Percentiles rank a stretch among this genome's conserved stretches.
phyloP scores from a whole-genome alignment of 2,797 vertebrate genomes.

The Lacerta agilis region DNA sequence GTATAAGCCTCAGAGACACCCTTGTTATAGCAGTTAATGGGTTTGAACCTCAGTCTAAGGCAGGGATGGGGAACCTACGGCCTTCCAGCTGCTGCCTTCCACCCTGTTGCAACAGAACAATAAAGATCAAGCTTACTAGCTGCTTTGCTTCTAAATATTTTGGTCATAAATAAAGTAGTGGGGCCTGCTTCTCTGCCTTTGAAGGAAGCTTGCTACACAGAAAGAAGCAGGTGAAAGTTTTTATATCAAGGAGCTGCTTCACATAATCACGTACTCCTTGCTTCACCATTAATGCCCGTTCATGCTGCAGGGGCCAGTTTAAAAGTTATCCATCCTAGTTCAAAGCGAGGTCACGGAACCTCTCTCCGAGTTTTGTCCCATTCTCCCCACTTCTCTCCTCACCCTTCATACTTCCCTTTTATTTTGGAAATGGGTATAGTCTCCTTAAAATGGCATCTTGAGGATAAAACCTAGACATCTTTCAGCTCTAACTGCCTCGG shows the following conservation, averaged over 20 bases:
- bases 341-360: not conserved
- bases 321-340: too few relatives aligned
- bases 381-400: not conserved
- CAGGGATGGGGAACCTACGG: too few relatives aligned
- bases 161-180: not conserved
- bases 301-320: too few relatives aligned
- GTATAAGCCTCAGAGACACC: too few relatives aligned
- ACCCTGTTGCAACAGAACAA: too few relatives aligned
- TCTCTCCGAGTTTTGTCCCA: not conserved
- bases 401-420: not conserved
- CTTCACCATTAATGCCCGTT: not conserved
- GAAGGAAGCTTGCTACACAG: too few relatives aligned
- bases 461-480: conserved; percentile 35
- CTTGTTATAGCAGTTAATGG: too few relatives aligned
- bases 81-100: too few relatives aligned
- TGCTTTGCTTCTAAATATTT: too few relatives aligned
- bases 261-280: not conserved
- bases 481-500: conserved; percentile 60
- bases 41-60: too few relatives aligned
- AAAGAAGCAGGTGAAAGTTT: not conserved
- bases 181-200: not conserved
- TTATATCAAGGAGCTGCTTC: not conserved
- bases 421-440: conserved; percentile 34
- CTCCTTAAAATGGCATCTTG: conserved; percentile 15
- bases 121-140: too few relatives aligned